phyloP scores from a whole-genome alignment of 2,113 vertebrate species.

The Cnemophilus loriae region DNA sequence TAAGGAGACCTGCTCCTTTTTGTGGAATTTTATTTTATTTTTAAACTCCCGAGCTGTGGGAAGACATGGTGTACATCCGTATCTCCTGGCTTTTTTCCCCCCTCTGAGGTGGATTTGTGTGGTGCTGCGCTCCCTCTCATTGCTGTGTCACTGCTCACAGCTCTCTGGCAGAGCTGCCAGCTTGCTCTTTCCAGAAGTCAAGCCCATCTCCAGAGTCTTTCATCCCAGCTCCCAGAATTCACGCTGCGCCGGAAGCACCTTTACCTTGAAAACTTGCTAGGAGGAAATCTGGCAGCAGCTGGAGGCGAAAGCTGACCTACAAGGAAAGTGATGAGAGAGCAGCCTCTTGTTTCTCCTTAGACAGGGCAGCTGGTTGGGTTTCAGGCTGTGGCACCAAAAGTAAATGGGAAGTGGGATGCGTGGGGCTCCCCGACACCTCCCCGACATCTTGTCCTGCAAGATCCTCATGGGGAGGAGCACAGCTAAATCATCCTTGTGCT shows the following conservation, averaged over 20 bases:
- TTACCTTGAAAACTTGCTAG: neutral
- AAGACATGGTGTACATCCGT: rapidly evolving
- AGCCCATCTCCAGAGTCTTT: neutral
- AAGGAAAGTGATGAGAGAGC: neutral
- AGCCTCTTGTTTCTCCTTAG: neutral
- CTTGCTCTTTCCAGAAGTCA: neutral
- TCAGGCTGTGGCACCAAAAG: neutral
- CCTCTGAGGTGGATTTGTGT: neutral
- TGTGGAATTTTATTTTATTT: neutral
- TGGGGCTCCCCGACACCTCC: rapidly evolving
- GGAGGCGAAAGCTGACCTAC: neutral
- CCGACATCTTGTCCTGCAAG: rapidly evolving
- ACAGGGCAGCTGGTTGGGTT: neutral
- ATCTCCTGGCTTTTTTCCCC: neutral
- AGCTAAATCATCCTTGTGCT: rapidly evolving
- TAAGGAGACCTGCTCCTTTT: neutral
- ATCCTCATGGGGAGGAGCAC: rapidly evolving
- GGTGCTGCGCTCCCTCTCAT: neutral
- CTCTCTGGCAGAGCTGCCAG: neutral
- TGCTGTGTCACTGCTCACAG: neutral
- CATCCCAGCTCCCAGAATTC: neutral
- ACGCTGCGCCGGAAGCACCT: rapidly evolving
- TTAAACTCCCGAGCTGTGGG: neutral
- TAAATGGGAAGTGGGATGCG: rapidly evolving
- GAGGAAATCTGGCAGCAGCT: neutral